Percentiles rank a stretch among this genome's conserved stretches.
Conservation (phyloP, 2,113 vertebrate genomes). For the Oryctolagus cuniculus region mOryCun1.1 NC_091443.1:24032501-24033000, state of each 20-base stretch:
- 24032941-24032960: too few species aligned
- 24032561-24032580: neutral
- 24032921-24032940: neutral
- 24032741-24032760: neutral
- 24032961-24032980: too few species aligned
- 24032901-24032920: neutral
- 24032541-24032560: neutral
- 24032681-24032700: neutral
- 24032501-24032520: neutral
- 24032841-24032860: neutral
- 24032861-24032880: neutral
- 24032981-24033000: too few species aligned
- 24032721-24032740: constrained; percentile 29
- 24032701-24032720: constrained; percentile 27
- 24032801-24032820: neutral
- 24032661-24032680: neutral
- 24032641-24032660: neutral
- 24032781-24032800: neutral
- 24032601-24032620: constrained; percentile 10
- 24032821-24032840: neutral
- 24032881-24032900: neutral
- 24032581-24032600: constrained; percentile 4
- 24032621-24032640: neutral
- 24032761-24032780: neutral
- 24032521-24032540: neutral